Evolutionary conservation across 1,140 invertebrate genomes (phyloP).

Genomic region (Drosophila cardini): DNA sequence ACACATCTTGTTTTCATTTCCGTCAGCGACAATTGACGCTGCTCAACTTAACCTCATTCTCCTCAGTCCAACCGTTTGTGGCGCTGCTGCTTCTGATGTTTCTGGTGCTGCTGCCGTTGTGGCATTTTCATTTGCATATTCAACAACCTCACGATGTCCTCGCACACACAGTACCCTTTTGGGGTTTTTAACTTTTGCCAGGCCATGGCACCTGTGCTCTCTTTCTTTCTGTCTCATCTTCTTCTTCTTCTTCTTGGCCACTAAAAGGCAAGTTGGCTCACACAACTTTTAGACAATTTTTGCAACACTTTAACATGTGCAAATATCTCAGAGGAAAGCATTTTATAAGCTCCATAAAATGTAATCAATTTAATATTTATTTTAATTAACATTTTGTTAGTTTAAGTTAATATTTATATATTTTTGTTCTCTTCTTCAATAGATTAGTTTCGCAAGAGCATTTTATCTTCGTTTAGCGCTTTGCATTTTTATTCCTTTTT

Average conservation of each 20-base stretch:
- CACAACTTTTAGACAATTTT: conserved; percentile 38
- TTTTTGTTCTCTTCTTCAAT: too few relatives aligned
- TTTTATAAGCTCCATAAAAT: background rate
- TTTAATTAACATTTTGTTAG: too few relatives aligned
- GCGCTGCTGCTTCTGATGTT: conserved; percentile 9
- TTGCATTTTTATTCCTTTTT: conserved; percentile 12
- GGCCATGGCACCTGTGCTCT: conserved; percentile 42
- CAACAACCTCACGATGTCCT: conserved; percentile 54
- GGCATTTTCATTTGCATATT: conserved; percentile 80
- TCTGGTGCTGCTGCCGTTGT: conserved; percentile 29
- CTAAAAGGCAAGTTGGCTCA: conserved; percentile 1
- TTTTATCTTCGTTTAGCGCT: conserved; percentile 10
- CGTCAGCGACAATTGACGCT: conserved; percentile 83
- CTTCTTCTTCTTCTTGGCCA: conserved; percentile 28
- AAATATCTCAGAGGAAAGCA: background rate
- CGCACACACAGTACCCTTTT: conserved; percentile 50
- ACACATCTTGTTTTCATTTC: conserved; percentile 82
- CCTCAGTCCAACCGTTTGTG: conserved; percentile 45
- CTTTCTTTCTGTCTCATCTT: too few relatives aligned
- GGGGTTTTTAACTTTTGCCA: conserved; percentile 61
- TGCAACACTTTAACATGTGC: conserved; percentile 21
- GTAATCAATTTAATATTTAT: background rate
- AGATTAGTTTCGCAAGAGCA: background rate
- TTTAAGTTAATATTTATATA: too few relatives aligned
- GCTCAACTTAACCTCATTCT: conserved; percentile 83